phyloP scores from a whole-genome alignment of 2,113 vertebrate species.

The Machaerirhynchus nigripectus region DNA sequence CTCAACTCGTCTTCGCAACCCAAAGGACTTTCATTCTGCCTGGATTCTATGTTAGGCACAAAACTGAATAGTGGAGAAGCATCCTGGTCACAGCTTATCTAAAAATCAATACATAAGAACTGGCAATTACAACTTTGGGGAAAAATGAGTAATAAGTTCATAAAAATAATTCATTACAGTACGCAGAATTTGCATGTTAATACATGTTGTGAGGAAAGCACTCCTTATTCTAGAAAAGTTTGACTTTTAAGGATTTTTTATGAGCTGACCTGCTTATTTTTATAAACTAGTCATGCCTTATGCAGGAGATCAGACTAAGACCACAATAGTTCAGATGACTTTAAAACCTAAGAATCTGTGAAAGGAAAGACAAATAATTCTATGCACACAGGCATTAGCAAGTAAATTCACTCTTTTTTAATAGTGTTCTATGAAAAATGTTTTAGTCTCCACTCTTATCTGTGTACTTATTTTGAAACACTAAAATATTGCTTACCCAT shows the following conservation, averaged over 20 bases:
- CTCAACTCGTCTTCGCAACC: not conserved
- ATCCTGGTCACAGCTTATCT: not conserved
- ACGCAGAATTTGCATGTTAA: not conserved
- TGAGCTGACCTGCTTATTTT: not conserved
- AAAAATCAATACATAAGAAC: not conserved
- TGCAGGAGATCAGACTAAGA: not conserved
- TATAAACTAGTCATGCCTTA: not conserved
- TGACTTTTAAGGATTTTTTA: not conserved
- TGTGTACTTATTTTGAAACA: not conserved
- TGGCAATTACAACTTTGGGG: not conserved
- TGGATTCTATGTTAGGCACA: not conserved
- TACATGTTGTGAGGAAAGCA: not conserved
- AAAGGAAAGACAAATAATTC: not conserved
- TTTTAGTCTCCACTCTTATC: not conserved
- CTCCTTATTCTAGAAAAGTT: not conserved
- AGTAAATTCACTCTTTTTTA: not conserved
- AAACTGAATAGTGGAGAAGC: not conserved
- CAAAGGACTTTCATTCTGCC: not conserved
- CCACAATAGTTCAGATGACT: not conserved
- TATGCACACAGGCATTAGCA: not conserved
- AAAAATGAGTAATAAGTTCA: not conserved
- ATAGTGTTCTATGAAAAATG: not conserved
- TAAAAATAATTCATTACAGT: not conserved
- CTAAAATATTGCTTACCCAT: conserved; percentile 78
- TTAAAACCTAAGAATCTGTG: not conserved